These are phyloP conservation scores for Phaedon cochleariae DNA, from an alignment of 2,888 invertebrate species.

Conservation along the genomic window DNA sequence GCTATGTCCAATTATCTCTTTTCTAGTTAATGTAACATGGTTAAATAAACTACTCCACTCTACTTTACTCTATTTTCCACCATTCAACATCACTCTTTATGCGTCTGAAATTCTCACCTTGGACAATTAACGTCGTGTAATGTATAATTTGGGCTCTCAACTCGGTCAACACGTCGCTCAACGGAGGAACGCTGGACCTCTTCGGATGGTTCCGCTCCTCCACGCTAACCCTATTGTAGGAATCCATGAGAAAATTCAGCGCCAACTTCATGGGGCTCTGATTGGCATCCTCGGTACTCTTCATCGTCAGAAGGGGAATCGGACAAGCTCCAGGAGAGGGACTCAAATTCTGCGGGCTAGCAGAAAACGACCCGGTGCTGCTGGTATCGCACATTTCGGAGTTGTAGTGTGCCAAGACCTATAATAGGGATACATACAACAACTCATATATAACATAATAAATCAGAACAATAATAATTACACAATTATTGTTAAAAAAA, in stretches of 20 bases:
- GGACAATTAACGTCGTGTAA: constrained; percentile 68
- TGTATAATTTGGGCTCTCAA: constrained; percentile 67
- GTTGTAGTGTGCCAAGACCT: constrained; percentile 43
- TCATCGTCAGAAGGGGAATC: constrained; percentile 53
- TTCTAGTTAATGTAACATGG: too few species aligned
- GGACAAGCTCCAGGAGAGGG: constrained; percentile 57
- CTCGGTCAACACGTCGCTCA: constrained; percentile 72
- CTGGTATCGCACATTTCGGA: constrained; percentile 50
- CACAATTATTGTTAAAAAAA: too few species aligned
- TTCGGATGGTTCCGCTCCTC: constrained; percentile 82
- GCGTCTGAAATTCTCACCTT: constrained; percentile 55
- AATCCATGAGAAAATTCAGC: constrained; percentile 67
- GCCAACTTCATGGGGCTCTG: constrained; percentile 50
- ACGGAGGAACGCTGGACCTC: constrained; percentile 76
- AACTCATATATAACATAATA: too few species aligned
- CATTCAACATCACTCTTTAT: not conserved
- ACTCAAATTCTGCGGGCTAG: constrained; percentile 60
- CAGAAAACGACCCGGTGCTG: constrained; percentile 53
- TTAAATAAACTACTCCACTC: too few species aligned
- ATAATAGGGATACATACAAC: too few species aligned
- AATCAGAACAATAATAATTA: too few species aligned
- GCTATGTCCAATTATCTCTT: too few species aligned
- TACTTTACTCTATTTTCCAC: too few species aligned
- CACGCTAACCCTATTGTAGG: constrained; percentile 75
- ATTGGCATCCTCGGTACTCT: constrained; percentile 29